Conservation (phyloP, 1,140 invertebrate species). For the Drosophila pectinifera region DNA sequence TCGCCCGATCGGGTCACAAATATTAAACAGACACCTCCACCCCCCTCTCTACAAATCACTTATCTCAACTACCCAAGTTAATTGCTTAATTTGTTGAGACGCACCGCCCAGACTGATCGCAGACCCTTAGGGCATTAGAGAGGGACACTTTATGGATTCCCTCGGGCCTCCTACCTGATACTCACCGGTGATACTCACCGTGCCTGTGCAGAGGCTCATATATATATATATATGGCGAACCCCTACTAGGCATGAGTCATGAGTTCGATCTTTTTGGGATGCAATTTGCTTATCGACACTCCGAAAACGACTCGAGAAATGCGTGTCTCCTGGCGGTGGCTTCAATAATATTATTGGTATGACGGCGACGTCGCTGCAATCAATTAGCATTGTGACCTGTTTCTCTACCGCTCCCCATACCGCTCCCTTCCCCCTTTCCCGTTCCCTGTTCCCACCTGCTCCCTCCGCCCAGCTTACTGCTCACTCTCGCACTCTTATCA, state of each 20-base stretch:
- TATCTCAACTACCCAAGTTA: slow-evolving; percentile 78
- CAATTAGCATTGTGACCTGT: slow-evolving; percentile 82
- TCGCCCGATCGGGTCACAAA: slow-evolving; percentile 51
- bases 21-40: slow-evolving; percentile 57
- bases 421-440: neutral
- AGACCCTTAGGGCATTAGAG: slow-evolving; percentile 45
- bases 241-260: slow-evolving; percentile 31
- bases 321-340: slow-evolving; percentile 77
- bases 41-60: slow-evolving; percentile 10
- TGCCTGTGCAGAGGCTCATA: slow-evolving; percentile 3
- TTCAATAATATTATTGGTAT: slow-evolving; percentile 77
- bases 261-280: slow-evolving; percentile 47
- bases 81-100: slow-evolving; percentile 75
- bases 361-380: slow-evolving; percentile 69
- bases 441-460: slow-evolving; percentile 6
- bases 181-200: slow-evolving; percentile 5
- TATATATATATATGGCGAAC: slow-evolving; percentile 25
- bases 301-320: slow-evolving; percentile 66
- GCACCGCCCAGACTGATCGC: slow-evolving; percentile 1
- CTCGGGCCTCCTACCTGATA: slow-evolving; percentile 34
- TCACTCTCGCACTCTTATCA: slow-evolving; percentile 56
- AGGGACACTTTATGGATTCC: neutral
- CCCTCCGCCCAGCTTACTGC: slow-evolving; percentile 3
- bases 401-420: slow-evolving; percentile 35
- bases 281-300: slow-evolving; percentile 75